Evolutionary conservation across 2,113 vertebrate species (phyloP), one percentile per base, ranked within the genome.

Genomic region (Microcebus ravelobensis): DNA sequence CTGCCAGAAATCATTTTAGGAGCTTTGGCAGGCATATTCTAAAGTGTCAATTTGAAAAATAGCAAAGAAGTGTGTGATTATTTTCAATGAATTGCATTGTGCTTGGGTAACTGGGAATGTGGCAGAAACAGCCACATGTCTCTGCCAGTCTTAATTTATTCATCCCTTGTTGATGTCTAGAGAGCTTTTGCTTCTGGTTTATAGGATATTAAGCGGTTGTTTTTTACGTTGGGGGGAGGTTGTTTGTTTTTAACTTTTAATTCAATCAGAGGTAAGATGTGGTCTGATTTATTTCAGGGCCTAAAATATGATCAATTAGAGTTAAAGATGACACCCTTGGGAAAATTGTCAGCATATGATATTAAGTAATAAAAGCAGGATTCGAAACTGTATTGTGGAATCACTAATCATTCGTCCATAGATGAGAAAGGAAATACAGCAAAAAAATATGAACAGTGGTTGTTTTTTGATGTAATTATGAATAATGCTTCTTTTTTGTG

Each of bases 21-120:
- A 91, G 23, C 12, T n/a, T 94, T 96, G 95, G 82, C 88, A 94
- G 61, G 61, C 29, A 36, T 79, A 42, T 27, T 81, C n/a, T 85
- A 52, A 94, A 92, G 45, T 52, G 89, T 84, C 84, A 34, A 1
- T 97, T 94, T 90, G 95, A 95, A 95, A 97, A 96, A 87, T 77
- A 91, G 89, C 90, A 57, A 67, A 93, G 57, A 91, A 86, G 59
- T 36, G 9, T 94, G 80, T 87, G 29, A 45, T 84, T 93, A n/a
- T 90, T 94, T 91, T 84, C 87, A 92, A 34, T 84, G 90, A 94
- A 93, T n/a, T 71, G 34, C 36, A 34, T 42, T 93, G 39, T 87
- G 27, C 82, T 83, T 83, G 36, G 48, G 39, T 48, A 87, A 79
- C 55, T 48, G 55, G 57, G 81, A 76, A 39, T 83, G 73, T 70